These are phyloP conservation scores for Synergus gifuensis DNA, from an alignment of 2,888 invertebrate species.

Conservation along the genomic window DNA sequence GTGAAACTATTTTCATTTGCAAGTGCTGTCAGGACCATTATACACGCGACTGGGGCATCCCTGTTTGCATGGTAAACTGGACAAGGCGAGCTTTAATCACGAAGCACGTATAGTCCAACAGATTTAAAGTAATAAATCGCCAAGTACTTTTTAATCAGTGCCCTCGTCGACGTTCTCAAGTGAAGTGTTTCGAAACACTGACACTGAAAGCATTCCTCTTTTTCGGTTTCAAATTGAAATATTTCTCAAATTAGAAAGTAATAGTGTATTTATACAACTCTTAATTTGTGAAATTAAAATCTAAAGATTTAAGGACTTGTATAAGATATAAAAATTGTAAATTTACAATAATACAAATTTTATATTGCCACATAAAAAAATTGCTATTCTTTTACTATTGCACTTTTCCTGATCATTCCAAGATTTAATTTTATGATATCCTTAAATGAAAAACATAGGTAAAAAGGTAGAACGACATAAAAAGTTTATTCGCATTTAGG, in stretches of 20 bases:
- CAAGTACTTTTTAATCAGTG: constrained; percentile 16
- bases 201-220: not conserved
- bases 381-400: not conserved
- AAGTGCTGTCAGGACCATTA: constrained; percentile 28
- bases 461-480: not conserved
- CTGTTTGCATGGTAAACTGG: constrained; percentile 27
- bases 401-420: not conserved
- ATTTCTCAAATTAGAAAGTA: too few species aligned
- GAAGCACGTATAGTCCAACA: constrained; percentile 7
- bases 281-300: too few species aligned
- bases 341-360: too few species aligned
- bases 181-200: not conserved
- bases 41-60: constrained; percentile 23
- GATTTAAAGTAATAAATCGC: constrained; percentile 30
- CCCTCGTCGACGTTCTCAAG: constrained; percentile 8
- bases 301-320: too few species aligned
- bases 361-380: not conserved
- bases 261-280: too few species aligned
- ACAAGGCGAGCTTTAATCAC: constrained; percentile 35
- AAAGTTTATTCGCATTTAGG: constrained; percentile 26
- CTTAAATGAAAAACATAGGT: not conserved
- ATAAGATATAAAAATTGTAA: too few species aligned
- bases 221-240: too few species aligned
- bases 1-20: constrained; percentile 33
- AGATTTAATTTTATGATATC: not conserved